Conservation (phyloP, 2,888 invertebrate genomes). For the Antheraea assamensis region DNA sequence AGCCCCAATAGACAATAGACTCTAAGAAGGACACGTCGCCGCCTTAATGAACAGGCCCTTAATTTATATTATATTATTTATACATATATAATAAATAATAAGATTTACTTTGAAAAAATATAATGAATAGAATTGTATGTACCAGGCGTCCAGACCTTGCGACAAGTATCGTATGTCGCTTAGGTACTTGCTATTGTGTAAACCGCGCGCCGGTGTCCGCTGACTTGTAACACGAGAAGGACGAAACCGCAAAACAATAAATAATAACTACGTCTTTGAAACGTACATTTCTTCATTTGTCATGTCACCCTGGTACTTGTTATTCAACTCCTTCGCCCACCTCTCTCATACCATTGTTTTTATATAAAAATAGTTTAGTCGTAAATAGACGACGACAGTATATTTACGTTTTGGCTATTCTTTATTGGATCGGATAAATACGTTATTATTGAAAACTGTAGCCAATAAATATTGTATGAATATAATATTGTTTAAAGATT, state of each 20-base stretch:
- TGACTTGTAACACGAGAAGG: constrained; percentile 6
- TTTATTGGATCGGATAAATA: not conserved
- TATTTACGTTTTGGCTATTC: not conserved
- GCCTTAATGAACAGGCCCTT: too few species aligned
- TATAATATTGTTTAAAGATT: too few species aligned
- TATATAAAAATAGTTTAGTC: not conserved
- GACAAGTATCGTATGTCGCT: constrained; percentile 20
- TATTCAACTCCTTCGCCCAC: too few species aligned
- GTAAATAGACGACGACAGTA: not conserved
- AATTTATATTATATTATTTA: too few species aligned
- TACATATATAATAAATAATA: not conserved
- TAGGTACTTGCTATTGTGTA: constrained; percentile 14
- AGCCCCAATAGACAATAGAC: too few species aligned
- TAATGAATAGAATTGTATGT: constrained; percentile 9
- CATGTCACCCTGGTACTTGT: constrained; percentile 3
- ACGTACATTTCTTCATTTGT: not conserved
- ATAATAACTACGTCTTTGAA: not conserved
- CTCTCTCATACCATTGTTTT: not conserved
- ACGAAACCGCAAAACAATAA: constrained; percentile 3
- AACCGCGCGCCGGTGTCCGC: constrained; percentile 19
- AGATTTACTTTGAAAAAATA: not conserved
- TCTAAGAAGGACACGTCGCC: too few species aligned
- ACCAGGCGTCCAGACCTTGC: constrained; percentile 24
- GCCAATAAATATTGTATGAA: too few species aligned
- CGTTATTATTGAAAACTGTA: not conserved